A percentile compares a stretch with the other conserved stretches of the same genome.
These are phyloP conservation scores for Alexandromys fortis DNA, from an alignment of 2,113 vertebrate genomes.

Conservation along the genomic window DNA sequence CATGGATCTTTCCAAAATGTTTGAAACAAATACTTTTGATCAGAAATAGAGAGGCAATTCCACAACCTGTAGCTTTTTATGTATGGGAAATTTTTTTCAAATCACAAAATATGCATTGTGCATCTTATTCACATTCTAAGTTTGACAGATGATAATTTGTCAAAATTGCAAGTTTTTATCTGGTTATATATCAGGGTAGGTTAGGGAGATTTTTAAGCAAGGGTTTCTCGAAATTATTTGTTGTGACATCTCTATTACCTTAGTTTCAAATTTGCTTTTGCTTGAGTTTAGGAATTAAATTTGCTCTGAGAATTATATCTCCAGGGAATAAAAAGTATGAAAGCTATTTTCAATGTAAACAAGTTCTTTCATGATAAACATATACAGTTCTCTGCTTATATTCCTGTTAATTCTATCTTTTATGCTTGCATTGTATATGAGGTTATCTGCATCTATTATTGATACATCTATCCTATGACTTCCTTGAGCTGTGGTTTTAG, in stretches of 20 bases:
- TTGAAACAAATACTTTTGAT: not conserved
- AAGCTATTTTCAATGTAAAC: not conserved
- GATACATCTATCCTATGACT: not conserved
- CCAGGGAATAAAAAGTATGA: not conserved
- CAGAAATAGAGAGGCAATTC: not conserved
- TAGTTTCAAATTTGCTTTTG: not conserved
- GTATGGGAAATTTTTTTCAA: not conserved
- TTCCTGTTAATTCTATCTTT: not conserved
- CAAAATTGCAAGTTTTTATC: not conserved
- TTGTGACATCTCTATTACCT: conserved; percentile 16
- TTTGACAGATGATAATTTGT: not conserved
- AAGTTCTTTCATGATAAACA: not conserved
- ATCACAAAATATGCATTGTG: not conserved
- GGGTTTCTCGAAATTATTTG: not conserved
- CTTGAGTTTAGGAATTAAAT: not conserved
- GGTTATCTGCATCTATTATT: not conserved
- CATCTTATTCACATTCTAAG: not conserved
- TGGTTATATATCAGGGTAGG: not conserved
- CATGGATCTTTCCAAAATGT: not conserved
- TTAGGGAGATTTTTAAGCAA: not conserved
- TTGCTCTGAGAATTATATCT: not conserved
- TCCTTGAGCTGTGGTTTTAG: not conserved
- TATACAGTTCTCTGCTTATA: not conserved
- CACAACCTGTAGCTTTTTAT: not conserved
- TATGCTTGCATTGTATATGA: not conserved